phyloP scores from a whole-genome alignment of 2,888 invertebrate species.

The Pocota personata region DNA sequence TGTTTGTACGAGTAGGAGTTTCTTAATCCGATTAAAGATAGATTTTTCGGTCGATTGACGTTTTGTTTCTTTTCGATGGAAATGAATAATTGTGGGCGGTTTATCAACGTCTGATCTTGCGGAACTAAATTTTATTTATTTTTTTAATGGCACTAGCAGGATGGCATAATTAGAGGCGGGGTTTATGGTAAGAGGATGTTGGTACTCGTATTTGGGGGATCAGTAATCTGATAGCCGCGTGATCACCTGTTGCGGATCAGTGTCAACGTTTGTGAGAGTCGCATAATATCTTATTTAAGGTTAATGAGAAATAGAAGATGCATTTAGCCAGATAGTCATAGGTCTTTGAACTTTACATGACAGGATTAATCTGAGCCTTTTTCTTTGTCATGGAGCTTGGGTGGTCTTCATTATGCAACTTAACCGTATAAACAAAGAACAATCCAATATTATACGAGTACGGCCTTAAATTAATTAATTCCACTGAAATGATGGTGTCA shows the following conservation, averaged over 20 bases:
- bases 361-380: no score
- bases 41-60: background rate
- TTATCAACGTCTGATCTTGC: slow-evolving; percentile 30
- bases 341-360: slow-evolving; percentile 15
- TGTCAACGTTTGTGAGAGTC: background rate
- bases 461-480: background rate
- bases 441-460: no score
- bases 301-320: background rate
- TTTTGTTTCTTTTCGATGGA: background rate
- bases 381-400: no score
- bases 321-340: background rate
- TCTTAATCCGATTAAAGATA: slow-evolving; percentile 57
- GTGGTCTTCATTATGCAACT: background rate
- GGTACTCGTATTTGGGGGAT: background rate
- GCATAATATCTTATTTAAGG: background rate
- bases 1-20: slow-evolving; percentile 16
- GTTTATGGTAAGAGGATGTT: background rate
- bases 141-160: slow-evolving; percentile 14
- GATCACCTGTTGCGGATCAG: background rate
- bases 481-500: background rate
- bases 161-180: background rate
- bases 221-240: no score
- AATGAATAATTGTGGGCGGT: slow-evolving; percentile 5
- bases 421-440: no score
- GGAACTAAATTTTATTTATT: slow-evolving; percentile 27